Evolutionary conservation across 2,888 invertebrate genomes (phyloP).

Genomic region (Papilio demoleus): DNA sequence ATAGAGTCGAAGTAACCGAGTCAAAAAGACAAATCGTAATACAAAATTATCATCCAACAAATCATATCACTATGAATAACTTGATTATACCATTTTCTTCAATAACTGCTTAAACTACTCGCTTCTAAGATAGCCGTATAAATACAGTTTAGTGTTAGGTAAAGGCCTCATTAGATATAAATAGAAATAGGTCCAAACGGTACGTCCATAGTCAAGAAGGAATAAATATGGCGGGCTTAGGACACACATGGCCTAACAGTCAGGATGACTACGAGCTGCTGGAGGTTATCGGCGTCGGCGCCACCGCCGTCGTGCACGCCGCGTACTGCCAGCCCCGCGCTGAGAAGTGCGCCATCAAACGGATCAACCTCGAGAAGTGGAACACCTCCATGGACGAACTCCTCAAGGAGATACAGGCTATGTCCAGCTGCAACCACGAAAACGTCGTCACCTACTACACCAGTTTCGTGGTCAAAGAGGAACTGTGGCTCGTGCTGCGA

Average conservation of each 20-base stretch:
- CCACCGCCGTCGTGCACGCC: conserved; percentile 99
- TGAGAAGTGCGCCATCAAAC: conserved; percentile 99
- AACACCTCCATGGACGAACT: conserved; percentile 99
- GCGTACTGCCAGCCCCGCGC: conserved; percentile 96
- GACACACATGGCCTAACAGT: conserved; percentile 92
- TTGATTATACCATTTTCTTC: conserved; percentile 53
- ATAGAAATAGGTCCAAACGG: conserved; percentile 64
- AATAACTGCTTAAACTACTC: conserved; percentile 44
- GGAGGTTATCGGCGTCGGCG: conserved; percentile 98
- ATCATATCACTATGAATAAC: conserved; percentile 75
- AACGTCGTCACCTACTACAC: conserved; percentile 99
- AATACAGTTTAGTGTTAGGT: conserved; percentile 59
- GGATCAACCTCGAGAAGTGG: conserved; percentile 99
- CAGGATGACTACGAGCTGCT: conserved; percentile 97
- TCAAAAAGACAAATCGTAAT: conserved; percentile 53
- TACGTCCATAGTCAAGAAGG: neutral
- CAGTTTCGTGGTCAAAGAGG: conserved; percentile 98
- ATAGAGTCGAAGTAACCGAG: conserved; percentile 61
- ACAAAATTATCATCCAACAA: conserved; percentile 62
- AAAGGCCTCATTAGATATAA: conserved; percentile 68
- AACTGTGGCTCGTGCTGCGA: conserved; percentile 98
- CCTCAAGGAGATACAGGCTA: conserved; percentile 96
- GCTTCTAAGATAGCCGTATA: conserved; percentile 19
- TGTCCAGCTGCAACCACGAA: conserved; percentile 99
- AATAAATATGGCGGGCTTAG: conserved; percentile 64